A percentile compares a stretch with the other conserved stretches of the same genome.
Conservation (phyloP, 2,888 invertebrate genomes). For the Spisula solida region DNA sequence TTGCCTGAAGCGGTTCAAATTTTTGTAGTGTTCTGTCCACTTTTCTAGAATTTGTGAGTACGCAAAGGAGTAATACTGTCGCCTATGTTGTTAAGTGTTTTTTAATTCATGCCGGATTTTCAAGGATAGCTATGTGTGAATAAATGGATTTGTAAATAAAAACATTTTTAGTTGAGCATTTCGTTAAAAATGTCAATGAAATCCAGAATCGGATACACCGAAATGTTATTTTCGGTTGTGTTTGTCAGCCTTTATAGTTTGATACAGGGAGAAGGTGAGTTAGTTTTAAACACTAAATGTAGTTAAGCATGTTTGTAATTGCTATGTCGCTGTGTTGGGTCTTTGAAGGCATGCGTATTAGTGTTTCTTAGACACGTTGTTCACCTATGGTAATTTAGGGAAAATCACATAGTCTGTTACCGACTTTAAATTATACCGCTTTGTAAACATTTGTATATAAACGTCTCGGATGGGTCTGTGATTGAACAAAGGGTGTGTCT, state of each 20-base stretch:
- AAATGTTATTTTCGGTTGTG: neutral
- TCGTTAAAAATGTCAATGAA: conserved; percentile 1
- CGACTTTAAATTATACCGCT: no score
- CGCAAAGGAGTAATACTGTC: neutral
- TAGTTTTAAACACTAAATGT: no score
- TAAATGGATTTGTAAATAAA: conserved; percentile 1
- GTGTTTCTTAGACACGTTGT: no score
- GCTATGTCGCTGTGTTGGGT: neutral
- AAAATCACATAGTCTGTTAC: no score
- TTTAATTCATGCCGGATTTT: neutral
- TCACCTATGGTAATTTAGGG: no score
- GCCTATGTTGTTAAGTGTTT: neutral
- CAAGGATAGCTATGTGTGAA: neutral
- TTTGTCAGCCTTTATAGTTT: neutral
- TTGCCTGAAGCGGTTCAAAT: conserved; percentile 35
- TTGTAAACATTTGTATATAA: no score
- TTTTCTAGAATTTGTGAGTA: conserved; percentile 9
- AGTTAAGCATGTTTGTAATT: neutral
- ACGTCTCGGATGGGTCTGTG: no score
- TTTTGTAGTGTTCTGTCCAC: neutral
- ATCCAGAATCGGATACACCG: neutral
- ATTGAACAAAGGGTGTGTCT: no score
- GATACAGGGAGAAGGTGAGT: neutral
- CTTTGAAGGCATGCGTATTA: no score
- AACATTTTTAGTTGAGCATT: neutral